Evolutionary conservation across 2,888 invertebrate genomes (phyloP), one percentile per base, ranked within the genome.

Genomic region (Anoplius nigerrimus): DNA sequence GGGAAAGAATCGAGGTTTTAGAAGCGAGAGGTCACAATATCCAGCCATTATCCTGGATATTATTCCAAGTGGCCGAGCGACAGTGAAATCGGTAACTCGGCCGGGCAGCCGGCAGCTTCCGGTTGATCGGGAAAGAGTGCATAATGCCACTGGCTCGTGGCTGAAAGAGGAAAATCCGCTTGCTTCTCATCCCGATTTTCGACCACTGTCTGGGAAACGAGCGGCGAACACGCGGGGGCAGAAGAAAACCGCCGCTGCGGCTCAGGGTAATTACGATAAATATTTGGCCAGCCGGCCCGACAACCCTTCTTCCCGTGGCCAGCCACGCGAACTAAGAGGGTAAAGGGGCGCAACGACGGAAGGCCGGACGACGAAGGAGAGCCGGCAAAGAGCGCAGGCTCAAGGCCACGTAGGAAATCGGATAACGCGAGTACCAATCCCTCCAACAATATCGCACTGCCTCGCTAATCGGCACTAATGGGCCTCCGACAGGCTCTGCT

Each of bases 201-300:
- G 54, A 56, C 61, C 34, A 6, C 34, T 34, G 34, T 67, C n/a
- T 74, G 57, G n/a, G 43, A 53, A 51, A 46, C 11, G 54, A 60
- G 8, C 63, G 0, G 71, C 69, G 72, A 73, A 61, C 67, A 66
- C 66, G 22, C 22, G 16, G 11, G 56, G 22, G 54, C 4, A 21
- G 55, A 63, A 55, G 72, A 61, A 78, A 77, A 78, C 68, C 60
- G 69, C 66, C 11, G 11, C 70, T 63, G 62, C 61, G 54, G 65
- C 52, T 34, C 53, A 43, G 69, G 82, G 84, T 86, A 87, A 88
- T 88, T 88, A 86, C 83, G 84, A 87, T 86, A 87, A 88, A 88
- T 88, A 88, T 88, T 88, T 88, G 82, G 76, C 85, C 88, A 87
- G 88, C 88, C 87, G 88, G 71, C 80, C 5, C 76, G 82, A 75